These are phyloP conservation scores for Syngnathus floridae DNA, from an alignment of 2,113 vertebrate genomes.

Conservation along the genomic window DNA sequence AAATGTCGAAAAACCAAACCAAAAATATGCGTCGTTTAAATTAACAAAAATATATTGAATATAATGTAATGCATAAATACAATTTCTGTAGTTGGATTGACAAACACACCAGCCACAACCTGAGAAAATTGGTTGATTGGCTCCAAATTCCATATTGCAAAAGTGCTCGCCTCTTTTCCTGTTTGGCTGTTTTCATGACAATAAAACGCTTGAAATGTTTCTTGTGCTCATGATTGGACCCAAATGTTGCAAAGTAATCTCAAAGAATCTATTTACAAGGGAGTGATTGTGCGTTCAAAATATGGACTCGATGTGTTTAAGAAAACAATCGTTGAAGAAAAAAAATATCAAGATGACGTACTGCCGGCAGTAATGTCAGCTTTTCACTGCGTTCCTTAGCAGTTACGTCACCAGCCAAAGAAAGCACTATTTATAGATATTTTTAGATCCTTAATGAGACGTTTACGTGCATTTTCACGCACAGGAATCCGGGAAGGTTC, in stretches of 20 bases:
- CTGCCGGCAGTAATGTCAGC: conserved; percentile 41
- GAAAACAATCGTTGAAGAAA: background rate
- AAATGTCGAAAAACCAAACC: too few species aligned
- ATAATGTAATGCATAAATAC: too few species aligned
- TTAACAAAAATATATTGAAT: too few species aligned
- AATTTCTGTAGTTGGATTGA: background rate
- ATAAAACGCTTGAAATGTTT: background rate
- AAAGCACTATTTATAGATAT: conserved; percentile 41
- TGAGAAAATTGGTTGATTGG: background rate
- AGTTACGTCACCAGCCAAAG: conserved; percentile 31
- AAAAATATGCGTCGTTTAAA: too few species aligned
- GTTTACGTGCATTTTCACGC: conserved; percentile 23
- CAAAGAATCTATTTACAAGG: background rate
- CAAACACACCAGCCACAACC: background rate
- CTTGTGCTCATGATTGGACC: background rate
- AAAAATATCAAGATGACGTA: conserved; percentile 24
- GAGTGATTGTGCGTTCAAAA: background rate
- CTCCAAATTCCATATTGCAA: background rate
- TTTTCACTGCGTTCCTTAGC: conserved; percentile 33
- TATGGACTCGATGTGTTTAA: too few species aligned
- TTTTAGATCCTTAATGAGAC: conserved; percentile 42
- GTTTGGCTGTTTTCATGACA: background rate
- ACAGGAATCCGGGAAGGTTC: background rate
- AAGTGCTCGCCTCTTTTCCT: background rate
- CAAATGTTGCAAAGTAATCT: background rate